phyloP scores from a whole-genome alignment of 2,797 vertebrate species.

The Dryobates pubescens region DNA sequence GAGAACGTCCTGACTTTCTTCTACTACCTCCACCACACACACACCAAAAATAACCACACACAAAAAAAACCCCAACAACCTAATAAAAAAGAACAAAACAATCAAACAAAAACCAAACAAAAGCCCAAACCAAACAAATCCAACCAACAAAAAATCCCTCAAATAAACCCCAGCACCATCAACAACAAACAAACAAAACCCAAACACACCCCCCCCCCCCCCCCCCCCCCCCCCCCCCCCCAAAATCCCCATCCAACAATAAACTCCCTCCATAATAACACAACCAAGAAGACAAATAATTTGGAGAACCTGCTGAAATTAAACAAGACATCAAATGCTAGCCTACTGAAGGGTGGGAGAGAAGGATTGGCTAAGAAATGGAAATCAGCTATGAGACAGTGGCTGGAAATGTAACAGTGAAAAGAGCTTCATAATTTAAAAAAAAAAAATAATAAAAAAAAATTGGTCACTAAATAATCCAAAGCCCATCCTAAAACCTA shows the following conservation, averaged over 20 bases:
- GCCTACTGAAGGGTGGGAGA: not conserved
- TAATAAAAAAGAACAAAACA: no score
- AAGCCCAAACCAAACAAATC: no score
- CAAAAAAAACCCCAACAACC: no score
- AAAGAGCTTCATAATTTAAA: not conserved
- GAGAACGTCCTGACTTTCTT: not conserved
- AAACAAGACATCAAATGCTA: not conserved
- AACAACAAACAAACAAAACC: no score
- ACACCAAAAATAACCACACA: no score
- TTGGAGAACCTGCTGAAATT: not conserved
- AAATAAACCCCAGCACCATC: no score
- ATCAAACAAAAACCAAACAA: no score
- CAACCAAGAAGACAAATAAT: not conserved
- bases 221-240: no score
- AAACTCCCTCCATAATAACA: no score
- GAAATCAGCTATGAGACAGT: not conserved
- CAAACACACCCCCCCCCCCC: no score
- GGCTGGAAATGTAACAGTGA: not conserved
- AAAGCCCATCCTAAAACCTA: not conserved
- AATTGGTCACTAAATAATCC: not conserved
- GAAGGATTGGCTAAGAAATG: not conserved
- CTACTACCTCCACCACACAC: accelerated
- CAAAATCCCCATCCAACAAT: no score
- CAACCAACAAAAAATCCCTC: no score
- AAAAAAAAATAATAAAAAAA: not conserved